Base-by-base conservation (phyloP, 2,888 invertebrate genomes). In the Octodonta nipae region DNA sequence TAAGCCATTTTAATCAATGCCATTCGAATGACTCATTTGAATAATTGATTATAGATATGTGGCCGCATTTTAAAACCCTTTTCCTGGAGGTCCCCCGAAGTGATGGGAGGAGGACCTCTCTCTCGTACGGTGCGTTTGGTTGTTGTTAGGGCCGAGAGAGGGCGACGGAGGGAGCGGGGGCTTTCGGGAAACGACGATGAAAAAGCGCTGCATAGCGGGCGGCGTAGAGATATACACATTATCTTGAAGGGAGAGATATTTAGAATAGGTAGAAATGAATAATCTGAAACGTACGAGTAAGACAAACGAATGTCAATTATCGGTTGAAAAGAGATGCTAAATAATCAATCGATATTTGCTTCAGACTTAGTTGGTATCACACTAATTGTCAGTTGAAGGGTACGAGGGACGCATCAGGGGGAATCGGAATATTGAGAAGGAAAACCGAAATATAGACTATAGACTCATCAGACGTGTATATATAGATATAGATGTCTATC, bases 341-440 rank as follows among this genome's bases (percentile, higher is more conserved):
- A 52, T 45, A 57, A 60, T 61, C 59, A 60, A 60, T 60, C 60
- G 60, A 59, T 60, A 55, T 52, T 53, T 17, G 22, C 22, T 15
- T 56, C 56, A 57, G 57, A 56, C 60, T 55, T 55, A 54, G 54
- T 49, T 50, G 52, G 60, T 58, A 60, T 60, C 58, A 58, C 54
- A 58, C 58, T 58, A 60, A 60, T 60, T 58, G 58, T 58, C 55
- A 54, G 54, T 49, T 44, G 42, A 41, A 45, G 46, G 42, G 40
- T 15, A 33, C 35, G 30, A 34, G 29, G 30, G 41, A 27, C 35
- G 33, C 34, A 7, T 29, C 15, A 36, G 31, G 37, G 38, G 44
- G 36, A 28, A 30, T 34, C 32, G 36, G 38, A 44, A 46, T 41
- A 40, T 45, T 41, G 44, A 45, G 46, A 46, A 46, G 46, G 47